A percentile compares a stretch with the other conserved stretches of the same genome.
Conservation (phyloP, 1,140 invertebrate genomes). For the Doryteuthis pealeii region DNA sequence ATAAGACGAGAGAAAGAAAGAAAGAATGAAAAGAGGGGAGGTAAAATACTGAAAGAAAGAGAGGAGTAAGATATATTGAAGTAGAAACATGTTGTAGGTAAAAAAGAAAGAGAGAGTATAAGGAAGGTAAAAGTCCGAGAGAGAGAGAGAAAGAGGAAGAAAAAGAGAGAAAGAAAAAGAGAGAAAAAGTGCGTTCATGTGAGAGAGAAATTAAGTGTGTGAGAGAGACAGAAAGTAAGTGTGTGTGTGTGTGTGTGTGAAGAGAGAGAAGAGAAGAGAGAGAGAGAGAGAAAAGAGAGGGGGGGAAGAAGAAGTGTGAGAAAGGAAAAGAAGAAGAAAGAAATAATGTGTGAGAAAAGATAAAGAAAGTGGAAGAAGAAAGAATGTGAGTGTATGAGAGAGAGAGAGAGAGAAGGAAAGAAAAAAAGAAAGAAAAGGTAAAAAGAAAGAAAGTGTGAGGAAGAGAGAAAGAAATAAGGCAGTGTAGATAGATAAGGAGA, state of each 20-base stretch:
- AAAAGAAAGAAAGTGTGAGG: too few species aligned
- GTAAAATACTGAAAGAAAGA: background rate
- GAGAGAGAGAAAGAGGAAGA: conserved; percentile 15
- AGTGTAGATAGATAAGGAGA: too few species aligned
- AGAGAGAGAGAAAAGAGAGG: conserved; percentile 12
- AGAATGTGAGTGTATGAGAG: too few species aligned
- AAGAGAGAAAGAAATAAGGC: background rate
- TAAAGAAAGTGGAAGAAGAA: too few species aligned
- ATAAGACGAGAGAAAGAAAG: too few species aligned
- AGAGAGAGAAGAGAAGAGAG: conserved; percentile 18
- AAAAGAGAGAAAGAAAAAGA: background rate
- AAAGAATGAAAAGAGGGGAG: too few species aligned
- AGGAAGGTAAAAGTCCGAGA: conserved; percentile 49
- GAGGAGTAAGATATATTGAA: background rate
- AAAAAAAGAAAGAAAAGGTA: too few species aligned
- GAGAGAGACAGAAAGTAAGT: conserved; percentile 16
- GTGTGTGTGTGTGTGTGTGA: conserved; percentile 6
- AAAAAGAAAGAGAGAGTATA: background rate
- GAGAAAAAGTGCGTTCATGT: too few species aligned
- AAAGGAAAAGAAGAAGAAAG: background rate
- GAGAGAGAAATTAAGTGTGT: background rate
- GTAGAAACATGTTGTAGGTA: too few species aligned
- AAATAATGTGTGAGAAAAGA: too few species aligned
- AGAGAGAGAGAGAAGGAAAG: conserved; percentile 1
- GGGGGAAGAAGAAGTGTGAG: background rate